phyloP scores from a whole-genome alignment of 1,140 invertebrate species.

The Drosophila erecta region DNA sequence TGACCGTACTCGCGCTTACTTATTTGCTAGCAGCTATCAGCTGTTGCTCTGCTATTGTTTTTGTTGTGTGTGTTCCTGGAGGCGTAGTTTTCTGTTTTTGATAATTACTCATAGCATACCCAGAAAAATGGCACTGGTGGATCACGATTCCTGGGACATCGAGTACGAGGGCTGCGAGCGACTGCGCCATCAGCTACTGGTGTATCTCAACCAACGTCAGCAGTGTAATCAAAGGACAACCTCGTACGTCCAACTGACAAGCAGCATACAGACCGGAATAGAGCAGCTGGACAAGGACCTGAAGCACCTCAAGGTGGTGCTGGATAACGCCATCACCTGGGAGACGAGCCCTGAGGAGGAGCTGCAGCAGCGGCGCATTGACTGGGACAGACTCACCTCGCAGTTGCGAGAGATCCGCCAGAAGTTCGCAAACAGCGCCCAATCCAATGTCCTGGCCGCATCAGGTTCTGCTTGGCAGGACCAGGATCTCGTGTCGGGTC shows the following conservation, averaged over 20 bases:
- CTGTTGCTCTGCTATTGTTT: slow-evolving; percentile 21
- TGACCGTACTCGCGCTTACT: not conserved
- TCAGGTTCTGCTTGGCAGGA: slow-evolving; percentile 60
- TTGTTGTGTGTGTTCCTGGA: slow-evolving; percentile 25
- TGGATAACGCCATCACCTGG: slow-evolving; percentile 85
- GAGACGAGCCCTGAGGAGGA: slow-evolving; percentile 53
- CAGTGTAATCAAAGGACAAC: slow-evolving; percentile 85
- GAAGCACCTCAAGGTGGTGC: slow-evolving; percentile 86
- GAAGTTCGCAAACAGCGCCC: slow-evolving; percentile 37
- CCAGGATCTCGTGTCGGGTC: slow-evolving; percentile 85
- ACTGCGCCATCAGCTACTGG: slow-evolving; percentile 87
- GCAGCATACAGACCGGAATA: slow-evolving; percentile 86
- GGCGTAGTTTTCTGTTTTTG: slow-evolving; percentile 36
- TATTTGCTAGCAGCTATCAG: slow-evolving; percentile 4
- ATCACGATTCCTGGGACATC: slow-evolving; percentile 85
- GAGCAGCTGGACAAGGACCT: slow-evolving; percentile 88
- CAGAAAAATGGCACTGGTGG: slow-evolving; percentile 71
- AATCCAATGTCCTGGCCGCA: slow-evolving; percentile 15
- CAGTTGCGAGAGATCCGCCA: slow-evolving; percentile 43
- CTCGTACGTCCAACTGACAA: slow-evolving; percentile 85
- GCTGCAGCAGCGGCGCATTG: slow-evolving; percentile 46
- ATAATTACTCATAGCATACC: slow-evolving; percentile 6
- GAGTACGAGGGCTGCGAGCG: slow-evolving; percentile 89
- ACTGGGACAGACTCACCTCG: slow-evolving; percentile 47
- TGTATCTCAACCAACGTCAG: slow-evolving; percentile 86